Conservation (phyloP, 2,888 invertebrate species). For the Anodontia alba region DNA sequence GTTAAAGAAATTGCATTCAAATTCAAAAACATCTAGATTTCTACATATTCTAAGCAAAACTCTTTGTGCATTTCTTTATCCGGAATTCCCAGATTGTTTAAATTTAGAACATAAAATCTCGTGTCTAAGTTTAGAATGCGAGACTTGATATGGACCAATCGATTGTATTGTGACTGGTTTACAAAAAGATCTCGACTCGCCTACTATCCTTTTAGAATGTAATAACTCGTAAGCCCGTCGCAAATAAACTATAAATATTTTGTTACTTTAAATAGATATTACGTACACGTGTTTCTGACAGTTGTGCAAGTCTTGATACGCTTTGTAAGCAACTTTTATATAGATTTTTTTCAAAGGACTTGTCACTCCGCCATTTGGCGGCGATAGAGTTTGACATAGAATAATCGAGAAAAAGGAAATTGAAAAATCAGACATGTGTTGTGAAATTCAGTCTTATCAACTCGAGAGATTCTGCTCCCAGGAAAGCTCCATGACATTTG, state of each 20-base stretch:
- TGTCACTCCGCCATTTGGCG: slow-evolving; percentile 49
- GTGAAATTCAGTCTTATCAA: slow-evolving; percentile 28
- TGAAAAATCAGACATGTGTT: slow-evolving; percentile 30
- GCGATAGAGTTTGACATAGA: slow-evolving; percentile 7
- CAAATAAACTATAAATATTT: slow-evolving; percentile 24
- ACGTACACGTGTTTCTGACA: slow-evolving; percentile 32
- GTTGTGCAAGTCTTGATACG: slow-evolving; percentile 50
- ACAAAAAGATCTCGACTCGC: too few relatives aligned
- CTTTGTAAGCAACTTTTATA: slow-evolving; percentile 8
- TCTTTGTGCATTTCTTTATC: too few relatives aligned
- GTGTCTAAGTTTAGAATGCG: neutral
- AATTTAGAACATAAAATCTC: slow-evolving; percentile 18
- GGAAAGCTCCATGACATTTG: neutral
- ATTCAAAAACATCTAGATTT: too few relatives aligned
- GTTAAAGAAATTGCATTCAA: too few relatives aligned
- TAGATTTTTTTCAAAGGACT: slow-evolving; percentile 19
- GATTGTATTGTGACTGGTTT: too few relatives aligned
- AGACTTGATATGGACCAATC: neutral
- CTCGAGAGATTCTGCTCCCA: slow-evolving; percentile 20
- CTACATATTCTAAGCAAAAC: too few relatives aligned
- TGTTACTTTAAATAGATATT: slow-evolving; percentile 49
- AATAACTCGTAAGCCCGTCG: neutral
- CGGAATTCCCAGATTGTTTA: slow-evolving; percentile 36
- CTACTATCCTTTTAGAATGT: too few relatives aligned
- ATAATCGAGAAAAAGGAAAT: neutral